Conservation (phyloP, 2,113 vertebrate species). For the Malurus elegans region DNA sequence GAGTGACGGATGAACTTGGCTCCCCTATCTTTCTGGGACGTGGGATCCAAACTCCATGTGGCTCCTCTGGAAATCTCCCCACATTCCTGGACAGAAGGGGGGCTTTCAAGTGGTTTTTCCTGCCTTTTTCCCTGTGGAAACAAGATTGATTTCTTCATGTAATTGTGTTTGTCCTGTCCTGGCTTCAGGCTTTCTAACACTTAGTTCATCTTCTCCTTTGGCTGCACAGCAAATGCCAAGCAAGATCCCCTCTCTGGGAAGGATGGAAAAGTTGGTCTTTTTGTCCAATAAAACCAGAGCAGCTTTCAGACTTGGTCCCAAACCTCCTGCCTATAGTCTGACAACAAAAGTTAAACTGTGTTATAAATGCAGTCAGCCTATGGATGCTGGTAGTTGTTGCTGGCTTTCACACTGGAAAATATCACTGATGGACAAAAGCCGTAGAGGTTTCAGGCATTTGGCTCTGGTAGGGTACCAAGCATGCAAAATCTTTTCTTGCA, state of each 20-base stretch:
- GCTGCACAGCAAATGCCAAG: not conserved
- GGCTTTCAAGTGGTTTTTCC: not conserved
- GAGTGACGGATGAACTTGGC: not conserved
- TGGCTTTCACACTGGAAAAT: slow-evolving; percentile 36
- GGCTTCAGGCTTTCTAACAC: not conserved
- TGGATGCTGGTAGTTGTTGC: not conserved
- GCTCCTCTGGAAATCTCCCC: slow-evolving; percentile 2
- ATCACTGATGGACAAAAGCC: not conserved
- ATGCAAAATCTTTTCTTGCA: not conserved
- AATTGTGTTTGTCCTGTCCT: not conserved
- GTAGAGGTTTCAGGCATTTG: not conserved
- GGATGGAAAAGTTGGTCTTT: not conserved
- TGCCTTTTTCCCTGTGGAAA: not conserved
- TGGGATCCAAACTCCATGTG: not conserved
- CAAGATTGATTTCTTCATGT: not conserved
- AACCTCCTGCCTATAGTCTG: not conserved
- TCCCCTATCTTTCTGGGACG: rapidly evolving
- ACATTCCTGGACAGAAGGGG: not conserved
- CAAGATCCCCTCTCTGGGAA: not conserved
- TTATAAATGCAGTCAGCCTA: not conserved
- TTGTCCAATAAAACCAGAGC: not conserved
- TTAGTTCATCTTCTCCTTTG: not conserved
- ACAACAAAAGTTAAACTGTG: not conserved
- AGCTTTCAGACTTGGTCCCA: not conserved
- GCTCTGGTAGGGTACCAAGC: not conserved